Base-by-base conservation (phyloP, 2,888 invertebrate genomes). In the Drosophila lacicola region DNA sequence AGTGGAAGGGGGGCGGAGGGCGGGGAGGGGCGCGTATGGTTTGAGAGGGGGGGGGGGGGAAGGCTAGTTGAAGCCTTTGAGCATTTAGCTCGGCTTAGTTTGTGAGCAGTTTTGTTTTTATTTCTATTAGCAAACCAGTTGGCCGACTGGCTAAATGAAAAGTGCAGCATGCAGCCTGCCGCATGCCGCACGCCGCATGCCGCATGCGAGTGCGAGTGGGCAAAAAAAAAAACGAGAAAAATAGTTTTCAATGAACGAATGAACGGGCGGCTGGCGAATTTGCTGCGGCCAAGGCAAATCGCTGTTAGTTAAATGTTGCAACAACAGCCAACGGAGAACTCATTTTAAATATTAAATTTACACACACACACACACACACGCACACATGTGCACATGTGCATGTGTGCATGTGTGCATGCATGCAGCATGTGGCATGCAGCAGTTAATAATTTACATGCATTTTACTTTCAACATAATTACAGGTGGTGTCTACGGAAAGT, bases 381-480 rank as follows among this genome's bases (percentile, higher is more conserved):
- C 33, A 45, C 14, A 21, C n/a, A 39, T 34, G n/a, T 33, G 36
- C 41, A 10, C 37, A 17, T 61, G 36, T 44, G 13, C 37, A 17
- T 61, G 41, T 17, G 17, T n/a, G 21, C 21, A 21, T 44, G 49
- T 61, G 42, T 56, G 54, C 19, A 25, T 34, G 37, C 42, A 41
- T 71, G 78, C 74, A 77, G 72, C 75, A 82, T 78, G 76, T 83
- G 78, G 85, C 77, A 67, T 66, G 74, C 81, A 77, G 81, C 65
- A 88, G 86, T 85, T 85, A 88, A 88, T 88, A 85, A 83, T 83
- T 88, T 55, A 85, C 76, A 77, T 65, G 83, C 81, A 76, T 88
- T 85, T 88, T 86, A 88, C 84, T 85, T 85, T 88, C 78, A 85
- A 85, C 88, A 86, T 85, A 85, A 85, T 85, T 85, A 85, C 87